phyloP scores from a whole-genome alignment of 2,888 invertebrate genomes.

The Andrena praecox region DNA sequence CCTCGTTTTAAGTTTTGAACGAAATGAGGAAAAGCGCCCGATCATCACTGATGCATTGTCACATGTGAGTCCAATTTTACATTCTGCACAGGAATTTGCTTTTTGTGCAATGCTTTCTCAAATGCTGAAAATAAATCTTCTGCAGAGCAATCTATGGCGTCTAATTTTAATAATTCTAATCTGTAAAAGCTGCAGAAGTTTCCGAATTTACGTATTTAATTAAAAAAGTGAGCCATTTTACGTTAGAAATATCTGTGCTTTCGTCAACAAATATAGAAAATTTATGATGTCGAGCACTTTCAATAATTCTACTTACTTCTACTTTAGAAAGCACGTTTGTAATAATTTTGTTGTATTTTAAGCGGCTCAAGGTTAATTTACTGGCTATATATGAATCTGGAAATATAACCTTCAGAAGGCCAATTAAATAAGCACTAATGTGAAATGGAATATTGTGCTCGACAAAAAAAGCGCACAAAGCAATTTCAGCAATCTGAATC shows the following conservation, averaged over 20 bases:
- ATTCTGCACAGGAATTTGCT: constrained; percentile 6
- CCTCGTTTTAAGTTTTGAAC: constrained; percentile 2
- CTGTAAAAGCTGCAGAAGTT: constrained; percentile 2
- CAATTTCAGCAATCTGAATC: not conserved
- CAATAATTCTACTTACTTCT: constrained; percentile 6
- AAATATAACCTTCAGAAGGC: not conserved
- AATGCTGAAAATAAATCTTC: constrained; percentile 3
- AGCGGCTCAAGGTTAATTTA: constrained; percentile 1
- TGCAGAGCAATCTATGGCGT: constrained; percentile 3
- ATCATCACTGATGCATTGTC: constrained; percentile 10
- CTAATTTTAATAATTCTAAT: not conserved
- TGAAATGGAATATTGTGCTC: not conserved
- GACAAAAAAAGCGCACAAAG: not conserved
- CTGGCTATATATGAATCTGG: not conserved
- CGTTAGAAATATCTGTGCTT: not conserved
- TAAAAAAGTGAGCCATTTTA: constrained; percentile 8
- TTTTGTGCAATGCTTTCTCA: constrained; percentile 4
- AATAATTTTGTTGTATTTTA: constrained; percentile 6
- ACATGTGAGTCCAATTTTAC: constrained; percentile 1
- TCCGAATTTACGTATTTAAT: constrained; percentile 4
- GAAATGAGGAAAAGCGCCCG: constrained; percentile 4
- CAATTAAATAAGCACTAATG: constrained; percentile 1
- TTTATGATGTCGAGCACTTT: constrained; percentile 8
- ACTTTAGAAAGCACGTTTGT: constrained; percentile 11
- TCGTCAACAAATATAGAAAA: constrained; percentile 8